Evolutionary conservation across 2,797 vertebrate species (phyloP).

Genomic region (Chelmon rostratus): DNA sequence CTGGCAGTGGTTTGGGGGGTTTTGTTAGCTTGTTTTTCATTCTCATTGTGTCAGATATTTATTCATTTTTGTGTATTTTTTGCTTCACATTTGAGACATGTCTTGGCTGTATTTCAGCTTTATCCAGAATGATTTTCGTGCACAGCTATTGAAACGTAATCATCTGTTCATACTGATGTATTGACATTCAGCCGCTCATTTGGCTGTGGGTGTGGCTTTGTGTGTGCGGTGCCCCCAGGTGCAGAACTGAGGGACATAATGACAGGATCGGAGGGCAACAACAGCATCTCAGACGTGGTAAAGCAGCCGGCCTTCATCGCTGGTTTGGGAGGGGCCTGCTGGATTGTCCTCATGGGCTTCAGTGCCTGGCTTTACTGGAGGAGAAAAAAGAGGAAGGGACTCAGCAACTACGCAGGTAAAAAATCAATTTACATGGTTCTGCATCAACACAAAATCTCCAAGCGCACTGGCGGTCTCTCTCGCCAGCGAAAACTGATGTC

Average conservation of each 20-base stretch:
- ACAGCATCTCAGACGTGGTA: constrained; percentile 96
- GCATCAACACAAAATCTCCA: constrained; percentile 65
- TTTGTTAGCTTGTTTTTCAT: constrained; percentile 13
- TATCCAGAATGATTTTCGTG: neutral
- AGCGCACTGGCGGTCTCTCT: constrained; percentile 52
- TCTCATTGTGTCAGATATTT: neutral
- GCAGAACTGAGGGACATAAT: constrained; percentile 91
- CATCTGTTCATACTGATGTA: constrained; percentile 3
- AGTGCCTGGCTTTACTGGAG: constrained; percentile 98
- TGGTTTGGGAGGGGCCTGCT: constrained; percentile 95
- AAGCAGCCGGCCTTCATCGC: constrained; percentile 98
- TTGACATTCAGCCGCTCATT: constrained; percentile 21
- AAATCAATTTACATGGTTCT: constrained; percentile 67
- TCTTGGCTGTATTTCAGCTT: neutral
- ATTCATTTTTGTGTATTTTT: neutral
- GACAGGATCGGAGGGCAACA: constrained; percentile 90
- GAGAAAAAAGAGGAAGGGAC: constrained; percentile 98
- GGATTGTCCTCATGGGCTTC: constrained; percentile 98
- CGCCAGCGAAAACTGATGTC: constrained; percentile 62
- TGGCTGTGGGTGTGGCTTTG: constrained; percentile 2
- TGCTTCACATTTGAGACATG: neutral
- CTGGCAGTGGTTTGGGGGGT: neutral
- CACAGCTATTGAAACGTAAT: neutral
- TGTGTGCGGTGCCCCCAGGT: constrained; percentile 78
- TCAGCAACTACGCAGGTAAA: constrained; percentile 96